Evolutionary conservation across 2,888 invertebrate species (phyloP), one percentile per base, ranked within the genome.

Genomic region (Abrostola triplasia): DNA sequence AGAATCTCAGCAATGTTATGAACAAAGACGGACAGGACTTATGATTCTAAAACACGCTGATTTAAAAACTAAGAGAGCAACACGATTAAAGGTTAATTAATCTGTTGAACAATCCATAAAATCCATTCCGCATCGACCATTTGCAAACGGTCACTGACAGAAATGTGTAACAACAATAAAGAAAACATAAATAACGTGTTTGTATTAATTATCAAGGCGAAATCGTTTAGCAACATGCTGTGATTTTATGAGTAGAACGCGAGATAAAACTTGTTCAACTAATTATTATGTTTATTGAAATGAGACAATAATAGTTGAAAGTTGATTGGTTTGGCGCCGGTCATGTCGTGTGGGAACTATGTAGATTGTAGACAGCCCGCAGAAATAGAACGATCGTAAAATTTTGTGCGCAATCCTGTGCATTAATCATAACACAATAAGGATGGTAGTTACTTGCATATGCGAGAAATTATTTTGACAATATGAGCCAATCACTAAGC

Each of bases 251-350:
- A 66, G 57, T 70, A 71, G 58, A 75, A 70, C 59, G 59, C 36
- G 11, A 77, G 70, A 77, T 79, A 75, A 67, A 76, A 67, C 66
- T 74, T 73, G 69, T 75, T 73, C 67, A 64, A 42, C 66, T 85
- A 87, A 88, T 85, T 85, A 85, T 79, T 76, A 76, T 78, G 76
- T 84, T 85, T 85, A 88, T 88, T 88, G 84, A 87, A 88, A 88
- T 88, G 86, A 85, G 84, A 86, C 85, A 83, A 76, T 84, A 82
- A 78, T 82, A 79, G 80, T 80, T 83, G 76, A 78, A 82, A 84
- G 76, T 81, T 80, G 81, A 85, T 87, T 86, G 85, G 77, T 62
- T 63, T 76, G 88, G 88, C 88, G 87, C 87, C 88, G 56, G 49
- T 36, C 54, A 13, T 64, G 40, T 58, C 72, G 63, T 47, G 50